phyloP scores from a whole-genome alignment of 2,113 vertebrate species.

The Laticauda laticaudata region DNA sequence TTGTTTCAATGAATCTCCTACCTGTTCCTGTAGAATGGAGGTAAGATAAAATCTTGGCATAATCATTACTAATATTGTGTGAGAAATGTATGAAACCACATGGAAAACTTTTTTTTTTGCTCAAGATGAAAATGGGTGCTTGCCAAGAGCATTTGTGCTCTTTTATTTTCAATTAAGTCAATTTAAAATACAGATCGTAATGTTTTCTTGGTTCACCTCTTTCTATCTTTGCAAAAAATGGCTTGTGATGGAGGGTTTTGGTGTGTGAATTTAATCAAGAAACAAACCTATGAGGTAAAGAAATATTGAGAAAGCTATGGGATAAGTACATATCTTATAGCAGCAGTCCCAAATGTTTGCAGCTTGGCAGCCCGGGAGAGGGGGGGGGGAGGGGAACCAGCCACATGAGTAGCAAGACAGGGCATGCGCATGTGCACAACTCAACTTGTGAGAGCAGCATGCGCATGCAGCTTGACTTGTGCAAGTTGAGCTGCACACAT shows the following conservation, averaged over 20 bases:
- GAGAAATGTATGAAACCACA: neutral
- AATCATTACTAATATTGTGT: neutral
- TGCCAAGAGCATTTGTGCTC: neutral
- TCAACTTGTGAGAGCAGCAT: too few species aligned
- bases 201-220: neutral
- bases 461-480: too few species aligned
- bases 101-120: neutral
- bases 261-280: neutral
- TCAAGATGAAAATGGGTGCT: neutral
- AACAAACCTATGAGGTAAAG: neutral
- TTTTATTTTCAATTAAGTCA: neutral
- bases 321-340: neutral
- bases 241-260: neutral
- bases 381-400: too few species aligned
- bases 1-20: conserved; percentile 54
- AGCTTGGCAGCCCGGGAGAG: too few species aligned
- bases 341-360: too few species aligned
- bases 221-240: neutral
- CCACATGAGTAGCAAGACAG: too few species aligned
- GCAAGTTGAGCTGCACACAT: too few species aligned
- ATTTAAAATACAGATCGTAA: neutral
- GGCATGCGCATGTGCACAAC: too few species aligned
- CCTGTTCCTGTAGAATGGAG: conserved; percentile 78
- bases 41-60: conserved; percentile 67
- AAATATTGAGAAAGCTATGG: neutral